Evolutionary conservation across 1,140 invertebrate genomes (phyloP), one percentile per base, ranked within the genome.

Genomic region (Philotrypesis tridentata): DNA sequence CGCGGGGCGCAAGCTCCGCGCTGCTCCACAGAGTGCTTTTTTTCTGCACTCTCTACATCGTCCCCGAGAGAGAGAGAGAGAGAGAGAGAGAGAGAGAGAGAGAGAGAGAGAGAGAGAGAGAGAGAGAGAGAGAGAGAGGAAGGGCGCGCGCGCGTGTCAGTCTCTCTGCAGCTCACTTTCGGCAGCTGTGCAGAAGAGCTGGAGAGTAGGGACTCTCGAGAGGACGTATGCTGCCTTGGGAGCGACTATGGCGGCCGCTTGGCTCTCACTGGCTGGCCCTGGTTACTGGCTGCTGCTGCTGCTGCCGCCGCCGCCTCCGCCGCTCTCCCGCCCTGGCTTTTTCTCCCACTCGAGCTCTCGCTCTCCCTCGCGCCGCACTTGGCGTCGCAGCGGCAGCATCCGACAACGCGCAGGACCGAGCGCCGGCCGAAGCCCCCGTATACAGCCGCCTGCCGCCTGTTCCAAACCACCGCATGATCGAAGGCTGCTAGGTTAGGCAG

Each of bases 201-300:
- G 17, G 6, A 40, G 33, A 61, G 12, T 17, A 37, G 7, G 31
- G 27, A 12, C n/a, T n/a, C n/a, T n/a, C n/a, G n/a, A n/a, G n/a
- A n/a, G n/a, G n/a, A n/a, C n/a, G n/a, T n/a, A n/a, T n/a, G 27
- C 43, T 25, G 61, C 83, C 86, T 84, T 87, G 87, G 88, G 87
- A 90, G 89, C 89, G 89, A 89, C 90, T 90, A 90, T 90, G 89
- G 90, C 89, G 89, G 89, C 88, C 84, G 90, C 89, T 87, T 90
- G 87, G 89, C 89, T 89, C 90, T 88, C 89, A 91, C 90, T 91
- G 87, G 84, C 90, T 91, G 87, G 84, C 88, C 33, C 6, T 40
- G 29, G 60, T 48, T 73, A 2, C 61, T 48, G 60, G 84, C 84
- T 87, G 86, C 82, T 70, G 83, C n/a, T n/a, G n/a, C n/a, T n/a